Conservation (phyloP, 2,888 invertebrate genomes). For the Erannis defoliaria region DNA sequence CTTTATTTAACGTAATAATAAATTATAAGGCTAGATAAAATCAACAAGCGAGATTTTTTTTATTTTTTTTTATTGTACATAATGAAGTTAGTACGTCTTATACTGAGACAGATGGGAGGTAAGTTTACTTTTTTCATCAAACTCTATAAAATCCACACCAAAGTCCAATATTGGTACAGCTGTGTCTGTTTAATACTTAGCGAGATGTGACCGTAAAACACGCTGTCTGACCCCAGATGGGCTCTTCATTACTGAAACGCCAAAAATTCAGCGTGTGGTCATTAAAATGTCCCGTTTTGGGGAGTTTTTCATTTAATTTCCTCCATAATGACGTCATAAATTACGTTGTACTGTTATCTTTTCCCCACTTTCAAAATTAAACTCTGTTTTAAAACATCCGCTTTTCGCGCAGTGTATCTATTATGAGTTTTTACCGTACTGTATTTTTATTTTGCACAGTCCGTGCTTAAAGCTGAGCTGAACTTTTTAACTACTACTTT, state of each 20-base stretch:
- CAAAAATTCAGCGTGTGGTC: constrained; percentile 53
- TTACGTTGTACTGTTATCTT: constrained; percentile 67
- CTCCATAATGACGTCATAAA: constrained; percentile 72
- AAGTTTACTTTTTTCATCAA: background rate
- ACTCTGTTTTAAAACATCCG: constrained; percentile 60
- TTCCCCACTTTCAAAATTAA: constrained; percentile 70
- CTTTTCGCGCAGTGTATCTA: constrained; percentile 46
- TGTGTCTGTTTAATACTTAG: background rate
- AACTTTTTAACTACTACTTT: constrained; percentile 23
- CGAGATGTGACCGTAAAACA: constrained; percentile 28
- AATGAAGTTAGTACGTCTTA: too few relatives aligned
- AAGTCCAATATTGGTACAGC: background rate
- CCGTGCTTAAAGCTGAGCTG: constrained; percentile 10
- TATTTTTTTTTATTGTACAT: too few relatives aligned
- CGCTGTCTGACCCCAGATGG: constrained; percentile 31
- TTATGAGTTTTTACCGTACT: constrained; percentile 42
- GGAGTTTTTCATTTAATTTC: constrained; percentile 73
- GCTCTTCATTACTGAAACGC: constrained; percentile 50
- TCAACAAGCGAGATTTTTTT: too few relatives aligned
- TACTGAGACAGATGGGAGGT: too few relatives aligned
- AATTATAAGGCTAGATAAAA: too few relatives aligned
- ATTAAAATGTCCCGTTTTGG: constrained; percentile 52
- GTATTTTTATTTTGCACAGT: constrained; percentile 20
- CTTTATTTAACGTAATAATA: too few relatives aligned
- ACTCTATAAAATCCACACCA: background rate